A percentile compares a stretch with the other conserved stretches of the same genome.
Conservation (phyloP, 2,888 invertebrate species). For the Abrostola triplasia region DNA sequence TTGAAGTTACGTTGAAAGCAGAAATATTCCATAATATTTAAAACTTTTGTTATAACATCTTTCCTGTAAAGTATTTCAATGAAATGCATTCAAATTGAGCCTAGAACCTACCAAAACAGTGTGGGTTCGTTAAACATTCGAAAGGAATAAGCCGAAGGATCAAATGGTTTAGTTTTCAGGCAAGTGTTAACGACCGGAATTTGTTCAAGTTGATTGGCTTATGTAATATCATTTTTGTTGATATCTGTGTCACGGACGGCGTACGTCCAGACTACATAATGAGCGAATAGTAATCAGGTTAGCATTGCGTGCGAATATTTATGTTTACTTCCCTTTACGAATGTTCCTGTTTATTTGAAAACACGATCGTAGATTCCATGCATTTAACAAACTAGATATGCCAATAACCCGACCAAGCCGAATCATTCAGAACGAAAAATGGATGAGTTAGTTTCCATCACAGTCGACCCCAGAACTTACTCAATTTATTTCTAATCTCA, state of each 20-base stretch:
- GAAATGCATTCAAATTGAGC: constrained; percentile 17
- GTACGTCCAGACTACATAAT: constrained; percentile 37
- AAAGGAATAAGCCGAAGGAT: constrained; percentile 19
- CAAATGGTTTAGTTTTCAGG: constrained; percentile 6
- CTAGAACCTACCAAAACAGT: neutral
- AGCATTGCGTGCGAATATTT: constrained; percentile 35
- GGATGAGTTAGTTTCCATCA: no score
- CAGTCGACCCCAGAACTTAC: no score
- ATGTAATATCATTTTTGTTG: constrained; percentile 21
- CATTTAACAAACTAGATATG: constrained; percentile 5
- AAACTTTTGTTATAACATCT: constrained; percentile 16
- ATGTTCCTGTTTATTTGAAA: constrained; percentile 37
- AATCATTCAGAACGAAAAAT: no score
- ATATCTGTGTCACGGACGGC: constrained; percentile 46
- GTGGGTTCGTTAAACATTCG: constrained; percentile 29
- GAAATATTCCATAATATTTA: constrained; percentile 34
- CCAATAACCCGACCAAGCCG: constrained; percentile 6
- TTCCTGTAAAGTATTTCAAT: constrained; percentile 13
- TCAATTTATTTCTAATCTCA: no score
- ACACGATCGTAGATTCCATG: constrained; percentile 24
- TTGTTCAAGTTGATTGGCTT: constrained; percentile 8
- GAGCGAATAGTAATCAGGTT: constrained; percentile 33
- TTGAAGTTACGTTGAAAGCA: constrained; percentile 9
- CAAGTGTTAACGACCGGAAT: constrained; percentile 15
- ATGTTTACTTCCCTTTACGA: constrained; percentile 27